A percentile compares a stretch with the other conserved stretches of the same genome.
These are phyloP conservation scores for Platanista minor DNA, from an alignment of 2,113 vertebrate genomes.

Conservation along the genomic window DNA sequence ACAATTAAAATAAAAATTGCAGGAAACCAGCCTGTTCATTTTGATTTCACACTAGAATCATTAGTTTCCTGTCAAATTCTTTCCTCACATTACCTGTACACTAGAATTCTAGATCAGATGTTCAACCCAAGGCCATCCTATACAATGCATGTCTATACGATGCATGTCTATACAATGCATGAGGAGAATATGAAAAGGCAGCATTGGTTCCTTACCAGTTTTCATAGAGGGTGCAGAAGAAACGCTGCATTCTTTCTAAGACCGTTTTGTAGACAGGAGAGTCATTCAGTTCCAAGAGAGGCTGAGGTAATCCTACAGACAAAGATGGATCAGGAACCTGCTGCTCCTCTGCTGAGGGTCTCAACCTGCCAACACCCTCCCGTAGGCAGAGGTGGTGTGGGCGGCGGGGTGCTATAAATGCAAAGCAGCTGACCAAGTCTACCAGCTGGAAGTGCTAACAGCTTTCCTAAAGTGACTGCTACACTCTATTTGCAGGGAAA, in stretches of 20 bases:
- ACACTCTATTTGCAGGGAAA: neutral
- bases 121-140: neutral
- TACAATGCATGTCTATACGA: neutral
- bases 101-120: neutral
- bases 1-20: neutral
- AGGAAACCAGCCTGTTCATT: neutral
- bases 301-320: slow-evolving; percentile 88
- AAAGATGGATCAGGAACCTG: neutral
- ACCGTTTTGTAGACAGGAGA: slow-evolving; percentile 88
- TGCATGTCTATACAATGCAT: neutral
- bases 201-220: slow-evolving; percentile 87
- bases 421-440: neutral
- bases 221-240: slow-evolving; percentile 92
- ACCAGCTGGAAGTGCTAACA: neutral
- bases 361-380: neutral
- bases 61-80: neutral
- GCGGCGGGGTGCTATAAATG: neutral
- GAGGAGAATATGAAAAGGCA: neutral
- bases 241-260: slow-evolving; percentile 94
- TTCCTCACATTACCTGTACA: neutral
- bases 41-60: neutral
- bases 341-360: neutral
- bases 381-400: neutral
- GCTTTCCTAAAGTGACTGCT: neutral
- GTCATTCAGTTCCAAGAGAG: slow-evolving; percentile 88